phyloP scores from a whole-genome alignment of 2,797 vertebrate genomes.

The Hydrophis major region DNA sequence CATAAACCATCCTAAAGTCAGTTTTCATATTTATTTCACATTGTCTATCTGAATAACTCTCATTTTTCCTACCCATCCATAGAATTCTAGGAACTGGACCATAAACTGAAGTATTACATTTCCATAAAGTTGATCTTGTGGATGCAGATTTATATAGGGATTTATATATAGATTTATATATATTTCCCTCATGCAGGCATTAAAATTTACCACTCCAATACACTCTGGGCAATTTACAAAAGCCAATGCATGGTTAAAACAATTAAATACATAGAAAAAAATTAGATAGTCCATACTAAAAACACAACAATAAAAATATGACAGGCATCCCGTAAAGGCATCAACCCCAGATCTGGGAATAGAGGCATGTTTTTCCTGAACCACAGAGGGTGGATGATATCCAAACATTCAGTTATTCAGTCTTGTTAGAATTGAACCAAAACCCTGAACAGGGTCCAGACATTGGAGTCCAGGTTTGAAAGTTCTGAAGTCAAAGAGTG shows the following conservation, averaged over 20 bases:
- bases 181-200: neutral
- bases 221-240: neutral
- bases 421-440: neutral
- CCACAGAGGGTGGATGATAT: neutral
- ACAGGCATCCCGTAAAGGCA: neutral
- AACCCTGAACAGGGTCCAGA: neutral
- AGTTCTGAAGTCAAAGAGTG: neutral
- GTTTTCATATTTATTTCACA: neutral
- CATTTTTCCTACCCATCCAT: neutral
- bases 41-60: neutral
- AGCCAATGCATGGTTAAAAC: neutral
- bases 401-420: neutral
- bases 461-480: neutral
- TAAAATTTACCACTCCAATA: neutral
- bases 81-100: neutral
- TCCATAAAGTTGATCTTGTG: neutral
- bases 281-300: neutral
- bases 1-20: neutral
- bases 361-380: neutral
- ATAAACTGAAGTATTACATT: neutral
- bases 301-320: neutral
- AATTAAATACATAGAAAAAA: neutral
- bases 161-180: neutral
- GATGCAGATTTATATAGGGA: neutral
- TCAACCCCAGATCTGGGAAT: neutral